Evolutionary conservation across 2,797 vertebrate species (phyloP), one percentile per base, ranked within the genome.

Genomic region (Paramormyrops hopkinsi): DNA sequence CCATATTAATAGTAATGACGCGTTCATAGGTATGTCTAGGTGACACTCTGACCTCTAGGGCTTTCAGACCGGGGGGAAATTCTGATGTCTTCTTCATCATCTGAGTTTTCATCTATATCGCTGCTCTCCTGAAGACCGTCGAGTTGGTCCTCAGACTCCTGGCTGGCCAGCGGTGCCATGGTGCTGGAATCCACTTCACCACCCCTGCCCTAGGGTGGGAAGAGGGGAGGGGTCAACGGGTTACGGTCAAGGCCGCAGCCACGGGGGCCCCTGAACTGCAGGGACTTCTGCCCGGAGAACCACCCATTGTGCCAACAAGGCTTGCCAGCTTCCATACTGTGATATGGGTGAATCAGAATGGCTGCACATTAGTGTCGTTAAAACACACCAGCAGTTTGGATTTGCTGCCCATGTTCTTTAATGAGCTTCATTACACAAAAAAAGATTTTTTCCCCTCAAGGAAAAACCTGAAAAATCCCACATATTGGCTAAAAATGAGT

Each of bases 11-110:
- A 29, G 9, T 12, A 76, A 17, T 79, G 9, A 6, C 6, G 6
- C 7, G 0, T 44, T 79, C 22, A 76, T 44, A 79, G 37, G 33
- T 2, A 19, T 44, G 37, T 79, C 12, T 79, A 2, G 4, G 12
- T 85, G 48, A 44, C 2, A 46, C 44, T 89, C 91, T 88, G 0
- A 94, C 95, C 96, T 95, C 95, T 91, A 88, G 96, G 93, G 82
- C 93, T 94, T 91, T 96, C 93, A 0, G 96, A 95, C 25, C 96
- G 95, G 4, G 96, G 95, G 1, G 95, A 95, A 88, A 95, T 93
- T 89, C 92, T 93, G 89, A 95, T 93, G 88, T 94, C 92, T 6
- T 95, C 95, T 37, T 93, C 95, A 17, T 95, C 94, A 0, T 95
- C 95, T 0, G 91, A 91, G 53, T 90, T 90, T 11, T 92, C 91